phyloP scores from a whole-genome alignment of 2,888 invertebrate species.

The Megalurothrips usitatus region DNA sequence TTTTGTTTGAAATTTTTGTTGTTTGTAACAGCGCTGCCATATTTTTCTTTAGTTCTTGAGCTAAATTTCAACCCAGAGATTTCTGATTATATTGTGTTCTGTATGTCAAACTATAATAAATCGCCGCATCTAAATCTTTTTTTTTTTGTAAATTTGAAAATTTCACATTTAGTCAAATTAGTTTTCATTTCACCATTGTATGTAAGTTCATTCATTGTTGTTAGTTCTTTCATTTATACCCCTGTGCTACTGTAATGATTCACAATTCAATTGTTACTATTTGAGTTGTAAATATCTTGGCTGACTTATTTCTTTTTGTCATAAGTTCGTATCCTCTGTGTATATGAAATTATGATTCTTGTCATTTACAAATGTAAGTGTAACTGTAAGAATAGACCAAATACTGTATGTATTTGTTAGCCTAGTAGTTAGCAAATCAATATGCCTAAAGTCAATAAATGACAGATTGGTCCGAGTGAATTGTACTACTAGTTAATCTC shows the following conservation, averaged over 20 bases:
- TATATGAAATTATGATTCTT: constrained; percentile 6
- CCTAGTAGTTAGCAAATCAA: not conserved
- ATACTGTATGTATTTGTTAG: constrained; percentile 13
- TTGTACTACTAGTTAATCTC: not conserved
- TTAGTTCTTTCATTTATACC: not conserved
- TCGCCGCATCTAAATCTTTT: too few relatives aligned
- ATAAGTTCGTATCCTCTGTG: not conserved
- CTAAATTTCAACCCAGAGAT: not conserved
- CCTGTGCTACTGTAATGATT: not conserved
- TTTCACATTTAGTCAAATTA: too few relatives aligned
- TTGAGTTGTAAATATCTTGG: not conserved
- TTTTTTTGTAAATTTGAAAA: too few relatives aligned
- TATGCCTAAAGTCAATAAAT: not conserved
- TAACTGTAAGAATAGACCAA: constrained; percentile 6
- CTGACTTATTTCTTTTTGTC: not conserved
- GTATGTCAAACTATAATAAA: not conserved
- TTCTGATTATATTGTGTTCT: not conserved
- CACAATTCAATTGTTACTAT: not conserved
- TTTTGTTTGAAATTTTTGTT: not conserved
- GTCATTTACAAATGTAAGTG: not conserved
- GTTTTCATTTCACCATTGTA: too few relatives aligned
- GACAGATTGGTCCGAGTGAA: not conserved
- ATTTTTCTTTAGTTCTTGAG: not conserved
- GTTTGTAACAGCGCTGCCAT: not conserved
- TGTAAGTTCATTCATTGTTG: not conserved